Evolutionary conservation across 2,797 vertebrate species (phyloP), one percentile per base, ranked within the genome.

Genomic region (Siniperca scherzeri): DNA sequence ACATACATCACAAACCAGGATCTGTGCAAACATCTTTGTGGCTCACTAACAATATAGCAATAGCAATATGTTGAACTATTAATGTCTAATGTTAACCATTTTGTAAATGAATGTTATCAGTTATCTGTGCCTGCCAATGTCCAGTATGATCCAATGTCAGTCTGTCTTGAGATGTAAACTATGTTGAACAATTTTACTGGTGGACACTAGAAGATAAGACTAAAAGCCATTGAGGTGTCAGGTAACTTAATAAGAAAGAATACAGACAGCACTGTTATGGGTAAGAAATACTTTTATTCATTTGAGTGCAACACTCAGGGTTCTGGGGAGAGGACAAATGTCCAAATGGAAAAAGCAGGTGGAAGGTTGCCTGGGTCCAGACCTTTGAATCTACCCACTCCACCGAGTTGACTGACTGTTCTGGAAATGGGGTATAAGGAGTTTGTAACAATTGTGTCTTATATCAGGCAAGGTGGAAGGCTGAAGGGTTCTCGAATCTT

Each of bases 221-320:
- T 50, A 7, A 25, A 74, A 53, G 48, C 14, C 1, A 8, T 13
- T 57, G 12, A 78, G 27, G 7, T 44, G 38, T 56, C 56, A 59
- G 12, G 19, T 33, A 36, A 50, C 11, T 12, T 30, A 16, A 33
- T 7, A 22, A 52, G n/a, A 79, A 19, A 40, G 3, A 71, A 70
- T 22, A 40, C 9, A 72, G 19, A 74, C 60, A 50, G 5, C 21
- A 60, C 11, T 30, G 44, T 60, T 61, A n/a, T 33, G 55, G 61
- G 33, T 38, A 25, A 61, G 46, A 81, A 64, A 73, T 25, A 11
- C 5, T 81, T 91, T 89, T 88, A 87, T 90, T 91, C 0, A 55
- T 79, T 61, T 53, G 62, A 81, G 64, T 66, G n/a, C 44, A 74
- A 67, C 38, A 36, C 38, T 68, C 27, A 36, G 30, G 60, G 70